These are phyloP conservation scores for Elachura formosa DNA, from an alignment of 2,113 vertebrate genomes.

Conservation along the genomic window DNA sequence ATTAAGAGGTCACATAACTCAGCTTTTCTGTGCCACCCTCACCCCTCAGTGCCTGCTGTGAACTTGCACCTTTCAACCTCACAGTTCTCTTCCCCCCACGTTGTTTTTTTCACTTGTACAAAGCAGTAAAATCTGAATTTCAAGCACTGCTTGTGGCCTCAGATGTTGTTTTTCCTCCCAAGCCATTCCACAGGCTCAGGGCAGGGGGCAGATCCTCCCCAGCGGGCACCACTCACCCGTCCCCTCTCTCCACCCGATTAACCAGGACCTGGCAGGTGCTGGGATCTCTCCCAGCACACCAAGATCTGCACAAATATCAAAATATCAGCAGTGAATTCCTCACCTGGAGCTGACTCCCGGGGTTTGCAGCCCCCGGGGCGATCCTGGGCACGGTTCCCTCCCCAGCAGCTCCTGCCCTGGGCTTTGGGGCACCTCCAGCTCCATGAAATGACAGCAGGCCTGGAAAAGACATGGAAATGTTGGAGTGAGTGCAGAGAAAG, in stretches of 20 bases:
- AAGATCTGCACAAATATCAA: not conserved
- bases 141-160: not conserved
- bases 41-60: not conserved
- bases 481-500: not conserved
- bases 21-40: not conserved
- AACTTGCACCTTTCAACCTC: not conserved
- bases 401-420: not conserved
- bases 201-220: not conserved
- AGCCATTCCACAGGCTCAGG: not conserved
- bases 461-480: not conserved
- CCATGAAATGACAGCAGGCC: fast-evolving
- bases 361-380: not conserved
- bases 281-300: not conserved
- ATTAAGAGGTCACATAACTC: not conserved
- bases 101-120: not conserved
- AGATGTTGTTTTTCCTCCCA: not conserved
- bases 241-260: constrained; percentile 13
- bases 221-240: not conserved
- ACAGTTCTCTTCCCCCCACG: not conserved
- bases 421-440: not conserved
- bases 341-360: not conserved
- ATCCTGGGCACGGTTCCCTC: not conserved
- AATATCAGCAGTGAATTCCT: not conserved
- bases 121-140: not conserved
- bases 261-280: not conserved